Percentiles rank a stretch among this genome's conserved stretches.
Conservation (phyloP, 2,113 vertebrate genomes). For the Apodemus sylvaticus region DNA sequence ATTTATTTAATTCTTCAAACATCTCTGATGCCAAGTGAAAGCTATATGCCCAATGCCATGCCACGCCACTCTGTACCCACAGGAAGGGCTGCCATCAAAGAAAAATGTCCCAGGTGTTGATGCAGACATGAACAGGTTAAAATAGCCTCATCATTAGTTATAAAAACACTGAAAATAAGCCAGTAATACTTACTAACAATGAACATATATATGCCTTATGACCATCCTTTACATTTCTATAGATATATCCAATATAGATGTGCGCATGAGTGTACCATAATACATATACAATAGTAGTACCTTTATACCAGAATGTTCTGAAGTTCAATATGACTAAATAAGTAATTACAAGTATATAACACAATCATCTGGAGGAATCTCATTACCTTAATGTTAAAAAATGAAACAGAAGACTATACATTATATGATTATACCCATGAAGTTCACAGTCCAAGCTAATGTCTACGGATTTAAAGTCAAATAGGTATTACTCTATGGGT, state of each 20-base stretch:
- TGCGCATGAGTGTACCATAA: neutral
- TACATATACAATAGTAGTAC: neutral
- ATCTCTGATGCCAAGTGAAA: neutral
- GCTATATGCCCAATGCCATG: fast-evolving
- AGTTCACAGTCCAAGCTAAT: neutral
- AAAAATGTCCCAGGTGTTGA: neutral
- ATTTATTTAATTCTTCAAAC: neutral
- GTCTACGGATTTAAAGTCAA: neutral
- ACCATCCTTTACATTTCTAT: neutral
- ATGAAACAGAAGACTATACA: neutral
- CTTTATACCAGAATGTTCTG: fast-evolving
- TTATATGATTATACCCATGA: neutral
- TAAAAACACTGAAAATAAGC: neutral
- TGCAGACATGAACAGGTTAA: neutral
- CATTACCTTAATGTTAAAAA: neutral
- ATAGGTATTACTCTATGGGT: neutral
- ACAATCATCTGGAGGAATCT: neutral
- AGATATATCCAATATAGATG: too few species aligned
- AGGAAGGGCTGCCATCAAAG: neutral
- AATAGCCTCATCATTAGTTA: neutral
- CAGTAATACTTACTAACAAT: too few species aligned
- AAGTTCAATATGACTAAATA: neutral
- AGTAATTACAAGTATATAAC: neutral
- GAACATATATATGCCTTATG: fast-evolving
- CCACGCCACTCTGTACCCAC: neutral